A percentile compares a stretch with the other conserved stretches of the same genome.
phyloP scores from a whole-genome alignment of 2,113 vertebrate genomes.

The Eudyptes chrysolophus region DNA sequence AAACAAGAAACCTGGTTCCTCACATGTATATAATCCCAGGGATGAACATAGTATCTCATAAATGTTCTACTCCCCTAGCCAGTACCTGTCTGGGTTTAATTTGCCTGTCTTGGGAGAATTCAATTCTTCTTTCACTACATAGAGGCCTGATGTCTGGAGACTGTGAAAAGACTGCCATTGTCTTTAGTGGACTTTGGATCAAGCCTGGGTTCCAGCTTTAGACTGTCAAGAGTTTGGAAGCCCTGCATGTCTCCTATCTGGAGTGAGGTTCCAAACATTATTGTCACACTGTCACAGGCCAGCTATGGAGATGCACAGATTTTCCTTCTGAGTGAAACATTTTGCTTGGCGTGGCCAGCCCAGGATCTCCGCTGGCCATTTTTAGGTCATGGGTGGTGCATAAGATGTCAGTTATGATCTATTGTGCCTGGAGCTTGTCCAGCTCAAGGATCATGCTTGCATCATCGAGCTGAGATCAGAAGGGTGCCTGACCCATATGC shows the following conservation, averaged over 20 bases:
- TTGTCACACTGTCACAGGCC: rapidly evolving
- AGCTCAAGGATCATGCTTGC: not conserved
- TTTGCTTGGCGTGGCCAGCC: not conserved
- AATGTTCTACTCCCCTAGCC: not conserved
- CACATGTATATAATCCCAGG: not conserved
- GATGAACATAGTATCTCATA: not conserved
- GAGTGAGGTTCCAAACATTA: not conserved
- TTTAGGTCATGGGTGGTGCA: not conserved
- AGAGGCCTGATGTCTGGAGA: not conserved
- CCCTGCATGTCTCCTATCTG: not conserved
- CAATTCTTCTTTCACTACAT: not conserved
- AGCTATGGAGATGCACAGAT: not conserved
- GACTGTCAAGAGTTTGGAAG: not conserved
- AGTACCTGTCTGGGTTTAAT: not conserved
- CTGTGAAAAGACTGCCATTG: not conserved
- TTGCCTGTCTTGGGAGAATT: not conserved
- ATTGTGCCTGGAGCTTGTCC: not conserved
- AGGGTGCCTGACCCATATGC: not conserved
- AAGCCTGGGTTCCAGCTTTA: not conserved
- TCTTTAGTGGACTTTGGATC: not conserved
- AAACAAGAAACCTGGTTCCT: not conserved
- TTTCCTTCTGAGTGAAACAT: not conserved
- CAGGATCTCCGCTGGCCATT: not conserved
- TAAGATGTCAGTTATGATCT: not conserved
- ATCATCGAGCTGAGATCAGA: not conserved